phyloP scores from a whole-genome alignment of 2,797 vertebrate genomes.

The Poeciliopsis infans region DNA sequence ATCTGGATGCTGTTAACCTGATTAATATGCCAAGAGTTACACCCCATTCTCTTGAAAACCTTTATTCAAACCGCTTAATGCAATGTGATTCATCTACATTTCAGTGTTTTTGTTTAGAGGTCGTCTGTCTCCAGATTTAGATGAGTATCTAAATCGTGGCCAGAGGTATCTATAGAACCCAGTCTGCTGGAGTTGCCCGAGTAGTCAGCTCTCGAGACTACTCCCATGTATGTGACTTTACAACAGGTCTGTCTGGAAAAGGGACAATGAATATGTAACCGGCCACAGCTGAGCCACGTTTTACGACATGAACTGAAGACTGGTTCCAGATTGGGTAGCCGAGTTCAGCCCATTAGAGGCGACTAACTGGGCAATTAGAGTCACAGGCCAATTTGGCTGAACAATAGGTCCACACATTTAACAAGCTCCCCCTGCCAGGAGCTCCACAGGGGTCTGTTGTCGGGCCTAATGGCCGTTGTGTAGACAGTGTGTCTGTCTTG shows the following conservation, averaged over 20 bases:
- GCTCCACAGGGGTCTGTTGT: conserved; percentile 78
- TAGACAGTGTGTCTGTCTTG: conserved; percentile 80
- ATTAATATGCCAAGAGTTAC: background rate
- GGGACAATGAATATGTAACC: conserved; percentile 19
- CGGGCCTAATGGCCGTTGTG: conserved; percentile 77
- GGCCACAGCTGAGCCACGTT: conserved; percentile 52
- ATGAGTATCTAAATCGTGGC: conserved; percentile 56
- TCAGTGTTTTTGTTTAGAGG: conserved; percentile 56
- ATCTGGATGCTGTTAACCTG: background rate
- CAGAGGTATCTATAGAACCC: conserved; percentile 47
- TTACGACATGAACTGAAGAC: conserved; percentile 69
- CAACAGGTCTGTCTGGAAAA: conserved; percentile 30
- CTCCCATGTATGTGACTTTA: conserved; percentile 16
- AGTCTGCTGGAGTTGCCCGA: conserved; percentile 13
- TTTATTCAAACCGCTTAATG: conserved; percentile 8
- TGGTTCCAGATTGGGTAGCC: conserved; percentile 74
- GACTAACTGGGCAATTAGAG: conserved; percentile 83
- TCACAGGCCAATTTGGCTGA: conserved; percentile 81
- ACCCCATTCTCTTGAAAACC: conserved; percentile 18
- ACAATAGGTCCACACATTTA: conserved; percentile 79
- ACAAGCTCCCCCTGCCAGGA: conserved; percentile 73
- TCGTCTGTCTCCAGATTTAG: conserved; percentile 69
- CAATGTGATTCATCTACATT: conserved; percentile 26
- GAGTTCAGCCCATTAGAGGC: conserved; percentile 64
- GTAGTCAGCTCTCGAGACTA: conserved; percentile 19